Conservation (phyloP, 2,797 vertebrate genomes). For the Sparus aurata region DNA sequence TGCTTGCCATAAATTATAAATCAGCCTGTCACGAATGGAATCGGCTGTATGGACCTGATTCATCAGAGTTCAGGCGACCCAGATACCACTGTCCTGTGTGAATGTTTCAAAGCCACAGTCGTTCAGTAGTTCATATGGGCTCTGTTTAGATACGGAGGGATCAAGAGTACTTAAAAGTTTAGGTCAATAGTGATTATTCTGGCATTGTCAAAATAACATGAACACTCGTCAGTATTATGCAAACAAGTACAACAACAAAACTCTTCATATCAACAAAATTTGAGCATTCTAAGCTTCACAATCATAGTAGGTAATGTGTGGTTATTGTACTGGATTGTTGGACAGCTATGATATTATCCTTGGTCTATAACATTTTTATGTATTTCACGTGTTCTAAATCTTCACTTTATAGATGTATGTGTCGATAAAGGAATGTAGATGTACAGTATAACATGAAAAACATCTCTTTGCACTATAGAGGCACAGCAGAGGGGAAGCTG, state of each 20-base stretch:
- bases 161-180: conserved; percentile 9
- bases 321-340: not conserved
- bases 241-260: conserved; percentile 1
- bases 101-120: not conserved
- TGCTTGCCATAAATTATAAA: conserved; percentile 68
- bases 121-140: not conserved
- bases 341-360: not conserved
- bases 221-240: not conserved
- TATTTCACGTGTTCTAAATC: not conserved
- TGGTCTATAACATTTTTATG: not conserved
- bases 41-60: conserved; percentile 54
- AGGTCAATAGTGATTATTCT: not conserved
- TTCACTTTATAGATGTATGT: not conserved
- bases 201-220: not conserved
- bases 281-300: not conserved
- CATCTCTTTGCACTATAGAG: conserved; percentile 4
- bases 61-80: conserved; percentile 38
- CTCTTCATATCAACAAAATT: not conserved
- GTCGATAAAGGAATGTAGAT: not conserved
- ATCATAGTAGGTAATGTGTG: not conserved
- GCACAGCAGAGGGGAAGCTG: not conserved
- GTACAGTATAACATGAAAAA: not conserved
- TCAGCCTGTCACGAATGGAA: conserved; percentile 21
- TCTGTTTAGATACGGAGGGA: not conserved
- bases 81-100: conserved; percentile 42